phyloP scores from a whole-genome alignment of 2,888 invertebrate species.

The Bellardia pandia region DNA sequence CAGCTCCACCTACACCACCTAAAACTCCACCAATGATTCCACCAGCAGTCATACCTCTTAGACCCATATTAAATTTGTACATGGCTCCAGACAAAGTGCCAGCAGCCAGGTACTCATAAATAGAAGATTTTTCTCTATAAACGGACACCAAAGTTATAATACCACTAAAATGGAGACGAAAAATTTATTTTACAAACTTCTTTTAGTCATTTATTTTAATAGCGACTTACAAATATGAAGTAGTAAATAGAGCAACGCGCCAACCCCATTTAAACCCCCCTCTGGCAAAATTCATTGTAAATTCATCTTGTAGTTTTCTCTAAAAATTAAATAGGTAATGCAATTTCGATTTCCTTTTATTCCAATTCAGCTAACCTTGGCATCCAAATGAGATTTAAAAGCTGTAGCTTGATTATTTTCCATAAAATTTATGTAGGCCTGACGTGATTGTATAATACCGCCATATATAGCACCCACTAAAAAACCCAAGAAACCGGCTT shows the following conservation, averaged over 20 bases:
- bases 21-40: conserved; percentile 87
- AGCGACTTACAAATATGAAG: conserved; percentile 87
- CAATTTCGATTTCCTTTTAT: not conserved
- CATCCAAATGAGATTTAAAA: conserved; percentile 87
- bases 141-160: conserved; percentile 87
- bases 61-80: conserved; percentile 89
- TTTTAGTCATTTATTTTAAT: not conserved
- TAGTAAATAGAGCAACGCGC: conserved; percentile 88
- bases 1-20: conserved; percentile 86
- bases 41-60: conserved; percentile 89
- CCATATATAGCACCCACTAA: conserved; percentile 88
- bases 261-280: conserved; percentile 90
- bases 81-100: conserved; percentile 87
- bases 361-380: conserved; percentile 85
- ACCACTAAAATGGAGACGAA: conserved; percentile 84
- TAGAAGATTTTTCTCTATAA: conserved; percentile 88
- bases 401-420: conserved; percentile 90
- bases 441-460: conserved; percentile 86
- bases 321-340: conserved; percentile 77
- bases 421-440: conserved; percentile 88
- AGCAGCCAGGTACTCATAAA: conserved; percentile 88
- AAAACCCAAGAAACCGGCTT: conserved; percentile 86
- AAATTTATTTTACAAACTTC: not conserved
- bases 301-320: conserved; percentile 89
- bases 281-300: conserved; percentile 88